phyloP scores from a whole-genome alignment of 2,113 vertebrate species.

The Barnardius zonarius region DNA sequence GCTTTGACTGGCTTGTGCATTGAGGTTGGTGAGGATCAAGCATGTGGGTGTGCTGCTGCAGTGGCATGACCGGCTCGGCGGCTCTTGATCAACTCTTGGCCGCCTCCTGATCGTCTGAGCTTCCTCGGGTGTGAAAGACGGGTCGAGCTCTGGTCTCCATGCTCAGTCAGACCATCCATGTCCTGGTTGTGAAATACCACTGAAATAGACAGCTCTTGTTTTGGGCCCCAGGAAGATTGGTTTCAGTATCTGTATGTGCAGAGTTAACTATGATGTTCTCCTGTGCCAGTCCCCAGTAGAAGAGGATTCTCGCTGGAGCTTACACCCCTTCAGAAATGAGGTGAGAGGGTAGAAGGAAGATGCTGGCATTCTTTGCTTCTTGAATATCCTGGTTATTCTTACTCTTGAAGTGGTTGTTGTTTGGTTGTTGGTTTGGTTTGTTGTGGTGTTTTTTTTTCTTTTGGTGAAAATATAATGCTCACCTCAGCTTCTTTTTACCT shows the following conservation, averaged over 20 bases:
- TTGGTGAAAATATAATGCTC: not conserved
- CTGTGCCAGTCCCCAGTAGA: not conserved
- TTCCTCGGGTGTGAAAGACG: not conserved
- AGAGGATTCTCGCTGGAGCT: not conserved
- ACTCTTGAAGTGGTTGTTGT: not conserved
- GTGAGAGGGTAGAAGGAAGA: not conserved
- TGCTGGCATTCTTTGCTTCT: not conserved
- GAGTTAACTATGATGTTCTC: accelerated
- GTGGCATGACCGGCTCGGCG: accelerated
- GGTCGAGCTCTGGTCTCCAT: not conserved
- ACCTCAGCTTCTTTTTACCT: not conserved
- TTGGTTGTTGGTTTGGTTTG: not conserved
- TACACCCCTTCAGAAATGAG: not conserved
- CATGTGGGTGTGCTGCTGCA: not conserved
- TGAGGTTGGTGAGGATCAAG: not conserved
- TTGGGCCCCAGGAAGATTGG: not conserved
- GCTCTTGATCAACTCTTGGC: not conserved
- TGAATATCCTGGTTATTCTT: not conserved
- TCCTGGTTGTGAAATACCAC: not conserved
- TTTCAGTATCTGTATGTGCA: not conserved
- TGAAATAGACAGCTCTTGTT: not conserved
- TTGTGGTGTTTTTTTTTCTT: no score
- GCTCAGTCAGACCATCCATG: accelerated
- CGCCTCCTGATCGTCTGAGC: not conserved
- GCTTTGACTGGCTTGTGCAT: accelerated